Evolutionary conservation across 1,140 invertebrate species (phyloP).

Genomic region (Drosophila repletoides): DNA sequence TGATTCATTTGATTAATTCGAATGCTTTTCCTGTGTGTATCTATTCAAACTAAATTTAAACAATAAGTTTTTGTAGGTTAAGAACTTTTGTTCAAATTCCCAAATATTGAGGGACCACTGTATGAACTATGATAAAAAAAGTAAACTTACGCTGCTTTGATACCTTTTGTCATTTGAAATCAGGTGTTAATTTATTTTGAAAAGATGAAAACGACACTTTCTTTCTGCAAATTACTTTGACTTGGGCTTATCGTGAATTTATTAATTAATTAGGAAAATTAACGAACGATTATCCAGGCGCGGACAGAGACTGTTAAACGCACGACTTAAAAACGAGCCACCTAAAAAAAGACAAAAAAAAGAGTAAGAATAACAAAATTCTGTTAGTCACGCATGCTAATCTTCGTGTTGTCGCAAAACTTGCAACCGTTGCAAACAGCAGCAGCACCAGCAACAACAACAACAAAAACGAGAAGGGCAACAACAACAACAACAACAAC

Average conservation of each 20-base stretch:
- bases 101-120: too few species aligned
- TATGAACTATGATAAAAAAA: too few species aligned
- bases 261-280: conserved; percentile 80
- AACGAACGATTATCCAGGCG: conserved; percentile 71
- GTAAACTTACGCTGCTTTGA: too few species aligned
- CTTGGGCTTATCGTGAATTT: conserved; percentile 63
- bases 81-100: too few species aligned
- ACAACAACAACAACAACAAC: conserved; percentile 42
- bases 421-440: conserved; percentile 61
- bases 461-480: conserved; percentile 19
- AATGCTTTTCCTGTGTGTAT: too few species aligned
- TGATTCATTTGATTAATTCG: too few species aligned
- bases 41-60: too few species aligned
- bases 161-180: too few species aligned
- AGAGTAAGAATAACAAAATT: conserved; percentile 69
- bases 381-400: conserved; percentile 81
- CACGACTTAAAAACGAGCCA: conserved; percentile 48
- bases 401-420: conserved; percentile 79
- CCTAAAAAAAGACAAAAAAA: conserved; percentile 1
- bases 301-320: conserved; percentile 31
- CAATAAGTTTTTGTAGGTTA: too few species aligned
- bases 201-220: too few species aligned
- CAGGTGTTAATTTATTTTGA: conserved; percentile 21
- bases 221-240: background rate
- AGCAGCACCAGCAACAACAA: conserved; percentile 43